Evolutionary conservation across 1,140 invertebrate species (phyloP).

Genomic region (Sesamia nonagrioides): DNA sequence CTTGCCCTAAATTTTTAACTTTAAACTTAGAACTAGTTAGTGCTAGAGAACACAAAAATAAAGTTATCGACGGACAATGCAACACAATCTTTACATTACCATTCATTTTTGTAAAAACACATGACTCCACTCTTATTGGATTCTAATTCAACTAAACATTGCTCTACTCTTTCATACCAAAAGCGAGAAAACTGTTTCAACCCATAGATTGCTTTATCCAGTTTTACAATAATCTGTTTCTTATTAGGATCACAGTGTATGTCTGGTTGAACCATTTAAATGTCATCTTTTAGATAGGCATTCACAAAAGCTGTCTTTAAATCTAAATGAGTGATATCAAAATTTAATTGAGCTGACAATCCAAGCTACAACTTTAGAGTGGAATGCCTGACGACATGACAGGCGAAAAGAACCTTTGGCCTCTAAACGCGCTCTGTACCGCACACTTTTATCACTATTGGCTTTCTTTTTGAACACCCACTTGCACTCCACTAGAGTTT

Average conservation of each 20-base stretch:
- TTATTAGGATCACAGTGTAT: too few species aligned
- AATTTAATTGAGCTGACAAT: not conserved
- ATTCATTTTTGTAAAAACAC: too few species aligned
- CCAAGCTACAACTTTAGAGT: not conserved
- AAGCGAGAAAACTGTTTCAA: not conserved
- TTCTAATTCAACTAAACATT: not conserved
- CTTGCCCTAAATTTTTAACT: not conserved
- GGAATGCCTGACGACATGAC: too few species aligned
- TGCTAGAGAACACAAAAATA: not conserved
- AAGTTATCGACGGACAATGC: not conserved
- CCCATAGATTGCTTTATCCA: not conserved
- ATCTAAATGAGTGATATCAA: not conserved
- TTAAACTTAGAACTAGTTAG: not conserved
- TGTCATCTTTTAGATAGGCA: not conserved
- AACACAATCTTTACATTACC: not conserved
- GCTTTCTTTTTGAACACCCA: too few species aligned
- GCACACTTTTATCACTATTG: too few species aligned
- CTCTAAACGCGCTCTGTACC: too few species aligned
- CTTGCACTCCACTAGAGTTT: too few species aligned
- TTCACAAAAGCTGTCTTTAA: not conserved
- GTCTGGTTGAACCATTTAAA: not conserved
- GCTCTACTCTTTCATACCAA: too few species aligned
- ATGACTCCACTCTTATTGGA: not conserved
- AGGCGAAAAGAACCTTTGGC: too few species aligned
- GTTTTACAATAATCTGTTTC: too few species aligned